phyloP scores from a whole-genome alignment of 2,113 vertebrate genomes.

The Ondatra zibethicus region DNA sequence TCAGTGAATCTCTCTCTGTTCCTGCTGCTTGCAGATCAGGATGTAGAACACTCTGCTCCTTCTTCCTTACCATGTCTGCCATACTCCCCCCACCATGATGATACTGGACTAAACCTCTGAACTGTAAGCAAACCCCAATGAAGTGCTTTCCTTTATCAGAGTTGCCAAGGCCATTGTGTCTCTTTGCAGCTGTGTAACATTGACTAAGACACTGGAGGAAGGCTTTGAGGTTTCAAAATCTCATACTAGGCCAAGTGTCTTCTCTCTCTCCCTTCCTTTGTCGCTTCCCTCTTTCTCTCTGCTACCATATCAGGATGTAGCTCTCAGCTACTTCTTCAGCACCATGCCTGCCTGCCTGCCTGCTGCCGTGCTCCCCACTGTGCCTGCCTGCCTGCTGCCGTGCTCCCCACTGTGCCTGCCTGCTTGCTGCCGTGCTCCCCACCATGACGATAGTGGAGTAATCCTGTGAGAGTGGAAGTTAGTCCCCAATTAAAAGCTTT shows the following conservation, averaged over 20 bases:
- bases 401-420: too few species aligned
- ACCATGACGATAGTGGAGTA: background rate
- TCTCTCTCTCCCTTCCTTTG: background rate
- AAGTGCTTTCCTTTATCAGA: background rate
- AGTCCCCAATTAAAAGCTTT: background rate
- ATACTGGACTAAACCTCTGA: background rate
- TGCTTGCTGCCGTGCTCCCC: too few species aligned
- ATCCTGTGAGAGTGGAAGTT: background rate
- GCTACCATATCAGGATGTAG: background rate
- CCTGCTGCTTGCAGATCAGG: background rate
- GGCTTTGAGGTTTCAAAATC: background rate
- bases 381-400: rapidly evolving
- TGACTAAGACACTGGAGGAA: background rate
- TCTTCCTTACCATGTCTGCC: background rate
- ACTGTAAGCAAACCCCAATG: background rate
- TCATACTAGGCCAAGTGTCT: background rate
- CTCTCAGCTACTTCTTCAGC: background rate
- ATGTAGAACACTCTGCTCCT: background rate
- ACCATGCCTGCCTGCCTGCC: too few species aligned
- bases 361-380: too few species aligned
- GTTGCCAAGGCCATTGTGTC: background rate
- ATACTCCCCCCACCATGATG: background rate
- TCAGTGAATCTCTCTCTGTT: background rate
- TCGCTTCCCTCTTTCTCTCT: background rate
- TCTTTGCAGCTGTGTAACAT: background rate